phyloP scores from a whole-genome alignment of 2,797 vertebrate genomes.

The Tragopan temminckii region DNA sequence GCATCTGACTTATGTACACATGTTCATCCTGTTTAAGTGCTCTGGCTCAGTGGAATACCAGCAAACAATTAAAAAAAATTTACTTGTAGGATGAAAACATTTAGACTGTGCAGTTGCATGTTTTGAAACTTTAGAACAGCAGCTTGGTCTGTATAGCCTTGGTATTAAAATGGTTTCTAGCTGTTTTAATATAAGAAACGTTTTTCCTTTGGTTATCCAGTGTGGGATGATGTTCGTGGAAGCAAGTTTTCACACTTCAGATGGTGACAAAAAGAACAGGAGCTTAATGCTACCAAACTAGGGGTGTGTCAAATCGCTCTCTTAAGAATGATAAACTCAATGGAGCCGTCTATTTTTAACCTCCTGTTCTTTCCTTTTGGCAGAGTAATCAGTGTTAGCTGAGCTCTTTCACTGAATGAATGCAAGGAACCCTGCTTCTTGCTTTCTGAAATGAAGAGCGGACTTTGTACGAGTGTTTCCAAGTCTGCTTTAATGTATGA shows the following conservation, averaged over 20 bases:
- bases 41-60: not conserved
- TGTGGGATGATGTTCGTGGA: constrained; percentile 57
- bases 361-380: constrained; percentile 85
- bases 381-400: constrained; percentile 80
- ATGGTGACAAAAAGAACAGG: constrained; percentile 76
- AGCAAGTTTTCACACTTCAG: constrained; percentile 65
- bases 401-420: constrained; percentile 80
- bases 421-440: constrained; percentile 34
- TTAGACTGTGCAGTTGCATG: not conserved
- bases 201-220: constrained; percentile 59
- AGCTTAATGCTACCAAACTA: constrained; percentile 81
- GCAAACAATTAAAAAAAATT: not conserved
- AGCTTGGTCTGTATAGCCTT: not conserved
- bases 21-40: constrained; percentile 17
- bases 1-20: not conserved
- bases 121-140: constrained; percentile 20
- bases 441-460: constrained; percentile 56
- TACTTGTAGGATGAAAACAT: not conserved
- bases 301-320: constrained; percentile 86
- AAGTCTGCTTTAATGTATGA: constrained; percentile 25
- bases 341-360: constrained; percentile 91
- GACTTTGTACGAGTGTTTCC: not conserved
- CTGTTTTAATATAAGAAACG: constrained; percentile 43
- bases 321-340: constrained; percentile 88
- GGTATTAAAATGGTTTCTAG: not conserved